These are phyloP conservation scores for Pipistrellus kuhlii DNA, from an alignment of 2,797 vertebrate genomes.

Conservation along the genomic window DNA sequence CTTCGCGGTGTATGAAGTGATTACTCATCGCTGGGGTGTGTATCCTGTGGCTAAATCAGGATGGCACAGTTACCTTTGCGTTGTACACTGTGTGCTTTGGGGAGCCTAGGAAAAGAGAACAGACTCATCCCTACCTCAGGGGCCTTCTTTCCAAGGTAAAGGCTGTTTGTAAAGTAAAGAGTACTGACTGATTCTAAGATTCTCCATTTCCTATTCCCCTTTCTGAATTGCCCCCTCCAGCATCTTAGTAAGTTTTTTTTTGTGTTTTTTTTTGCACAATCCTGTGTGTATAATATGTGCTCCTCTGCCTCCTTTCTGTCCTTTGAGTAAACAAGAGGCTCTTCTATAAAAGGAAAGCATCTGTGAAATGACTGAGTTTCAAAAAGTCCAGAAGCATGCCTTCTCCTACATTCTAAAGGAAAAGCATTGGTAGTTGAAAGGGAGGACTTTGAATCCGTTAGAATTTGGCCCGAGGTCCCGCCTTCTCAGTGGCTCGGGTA, in stretches of 20 bases:
- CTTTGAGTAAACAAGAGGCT: slow-evolving; percentile 32
- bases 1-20: not conserved
- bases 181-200: not conserved
- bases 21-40: not conserved
- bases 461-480: not conserved
- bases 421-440: not conserved
- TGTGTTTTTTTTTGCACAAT: not conserved
- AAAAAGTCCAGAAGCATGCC: not conserved
- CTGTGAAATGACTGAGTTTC: not conserved
- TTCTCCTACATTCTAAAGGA: not conserved
- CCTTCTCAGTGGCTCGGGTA: not conserved
- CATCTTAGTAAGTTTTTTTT: not conserved
- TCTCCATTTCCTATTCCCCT: slow-evolving; percentile 29
- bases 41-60: slow-evolving; percentile 24
- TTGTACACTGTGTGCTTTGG: not conserved
- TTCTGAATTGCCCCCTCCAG: slow-evolving; percentile 33
- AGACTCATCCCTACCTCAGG: not conserved
- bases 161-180: slow-evolving; percentile 43
- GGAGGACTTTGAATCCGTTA: not conserved
- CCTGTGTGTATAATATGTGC: not conserved
- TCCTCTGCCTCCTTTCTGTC: slow-evolving; percentile 15
- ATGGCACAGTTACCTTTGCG: slow-evolving; percentile 19
- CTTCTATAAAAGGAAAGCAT: not conserved
- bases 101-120: not conserved
- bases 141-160: slow-evolving; percentile 41